Evolutionary conservation across 2,797 vertebrate species (phyloP).

Genomic region (Mus caroli): DNA sequence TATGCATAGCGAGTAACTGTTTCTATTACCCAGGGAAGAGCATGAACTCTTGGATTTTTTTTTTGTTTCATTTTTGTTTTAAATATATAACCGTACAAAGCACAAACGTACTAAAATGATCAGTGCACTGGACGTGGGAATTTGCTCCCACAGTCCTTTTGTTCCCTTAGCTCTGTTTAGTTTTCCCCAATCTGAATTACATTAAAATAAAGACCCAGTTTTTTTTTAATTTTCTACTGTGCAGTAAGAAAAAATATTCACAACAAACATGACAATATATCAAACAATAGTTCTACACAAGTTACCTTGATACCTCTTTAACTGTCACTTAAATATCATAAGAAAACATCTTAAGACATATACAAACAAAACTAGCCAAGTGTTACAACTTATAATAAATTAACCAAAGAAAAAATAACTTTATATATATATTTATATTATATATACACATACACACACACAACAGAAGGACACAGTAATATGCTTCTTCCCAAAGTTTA

Average conservation of each 20-base stretch:
- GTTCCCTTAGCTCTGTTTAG: constrained; percentile 99
- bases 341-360: constrained; percentile 97
- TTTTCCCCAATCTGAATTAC: constrained; percentile 98
- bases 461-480: constrained; percentile 99
- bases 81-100: constrained; percentile 99
- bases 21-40: constrained; percentile 99
- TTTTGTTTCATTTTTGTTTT: constrained; percentile 96
- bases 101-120: constrained; percentile 99
- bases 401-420: constrained; percentile 99
- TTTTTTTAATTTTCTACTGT: constrained; percentile 95
- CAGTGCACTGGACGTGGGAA: constrained; percentile 99
- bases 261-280: constrained; percentile 99
- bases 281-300: constrained; percentile 99
- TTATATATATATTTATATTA: constrained; percentile 99
- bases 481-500: constrained; percentile 98
- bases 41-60: constrained; percentile 94
- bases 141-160: constrained; percentile 97
- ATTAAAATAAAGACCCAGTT: constrained; percentile 95
- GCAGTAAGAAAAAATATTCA: constrained; percentile 98
- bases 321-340: constrained; percentile 99
- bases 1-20: constrained; percentile 99
- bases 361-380: constrained; percentile 99
- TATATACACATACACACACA: constrained; percentile 97
- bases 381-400: constrained; percentile 99
- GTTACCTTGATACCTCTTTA: constrained; percentile 99